Evolutionary conservation across 1,140 invertebrate genomes (phyloP).

Genomic region (Microvelia longipes): DNA sequence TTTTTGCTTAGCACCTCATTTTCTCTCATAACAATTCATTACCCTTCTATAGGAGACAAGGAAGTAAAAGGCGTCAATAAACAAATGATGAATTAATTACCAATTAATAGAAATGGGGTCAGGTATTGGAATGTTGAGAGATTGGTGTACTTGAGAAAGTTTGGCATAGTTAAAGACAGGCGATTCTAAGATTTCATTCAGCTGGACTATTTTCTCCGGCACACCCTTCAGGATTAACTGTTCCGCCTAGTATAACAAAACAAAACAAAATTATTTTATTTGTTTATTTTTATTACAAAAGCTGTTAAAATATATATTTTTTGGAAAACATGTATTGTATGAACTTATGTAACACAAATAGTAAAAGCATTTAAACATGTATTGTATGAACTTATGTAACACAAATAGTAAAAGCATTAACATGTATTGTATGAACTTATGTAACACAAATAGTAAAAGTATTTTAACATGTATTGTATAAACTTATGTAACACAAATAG

Average conservation of each 20-base stretch:
- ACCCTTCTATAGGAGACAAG: no score
- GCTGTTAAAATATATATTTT: not conserved
- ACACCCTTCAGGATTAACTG: slow-evolving; percentile 69
- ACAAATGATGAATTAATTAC: slow-evolving; percentile 18
- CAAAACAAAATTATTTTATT: not conserved
- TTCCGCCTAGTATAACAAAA: slow-evolving; percentile 53
- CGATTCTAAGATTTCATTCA: slow-evolving; percentile 69
- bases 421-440: no score
- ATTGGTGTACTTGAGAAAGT: slow-evolving; percentile 56
- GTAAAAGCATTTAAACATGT: no score
- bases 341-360: no score
- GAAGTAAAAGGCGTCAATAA: not conserved
- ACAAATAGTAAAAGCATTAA: no score
- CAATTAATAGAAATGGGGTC: slow-evolving; percentile 51
- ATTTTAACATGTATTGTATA: no score
- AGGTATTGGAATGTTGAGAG: slow-evolving; percentile 74
- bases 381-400: no score
- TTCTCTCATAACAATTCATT: no score
- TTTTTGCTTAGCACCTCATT: no score
- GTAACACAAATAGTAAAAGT: no score
- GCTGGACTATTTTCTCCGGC: slow-evolving; percentile 74
- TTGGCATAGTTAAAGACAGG: slow-evolving; percentile 58
- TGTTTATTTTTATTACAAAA: not conserved
- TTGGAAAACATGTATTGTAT: not conserved
- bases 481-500: no score